phyloP scores from a whole-genome alignment of 1,140 invertebrate genomes.

The Zophobas morio region DNA sequence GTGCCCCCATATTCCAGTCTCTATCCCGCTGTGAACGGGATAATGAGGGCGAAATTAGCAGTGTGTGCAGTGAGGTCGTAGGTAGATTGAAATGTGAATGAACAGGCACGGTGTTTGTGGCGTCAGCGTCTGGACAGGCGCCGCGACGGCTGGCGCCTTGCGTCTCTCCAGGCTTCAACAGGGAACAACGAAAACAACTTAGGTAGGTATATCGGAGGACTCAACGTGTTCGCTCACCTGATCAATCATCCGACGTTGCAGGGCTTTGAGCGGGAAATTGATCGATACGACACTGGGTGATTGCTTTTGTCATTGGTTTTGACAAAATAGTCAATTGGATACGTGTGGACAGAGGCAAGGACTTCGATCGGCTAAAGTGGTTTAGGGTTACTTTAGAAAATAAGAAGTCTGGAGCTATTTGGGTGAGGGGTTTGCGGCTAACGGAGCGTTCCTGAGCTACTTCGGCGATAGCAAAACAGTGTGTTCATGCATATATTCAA shows the following conservation, averaged over 20 bases:
- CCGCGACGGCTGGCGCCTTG: constrained; percentile 49
- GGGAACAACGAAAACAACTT: constrained; percentile 50
- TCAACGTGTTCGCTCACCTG: constrained; percentile 43
- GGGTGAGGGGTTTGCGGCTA: too few relatives aligned
- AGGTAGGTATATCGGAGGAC: constrained; percentile 38
- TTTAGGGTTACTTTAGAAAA: too few relatives aligned
- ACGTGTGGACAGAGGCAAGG: too few relatives aligned
- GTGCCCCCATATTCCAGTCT: too few relatives aligned
- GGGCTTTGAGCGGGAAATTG: not conserved
- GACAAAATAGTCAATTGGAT: too few relatives aligned
- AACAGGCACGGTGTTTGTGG: constrained; percentile 40
- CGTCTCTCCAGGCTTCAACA: constrained; percentile 5
- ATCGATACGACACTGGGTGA: not conserved
- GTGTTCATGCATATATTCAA: too few relatives aligned
- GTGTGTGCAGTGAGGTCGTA: not conserved
- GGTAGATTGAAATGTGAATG: constrained; percentile 10
- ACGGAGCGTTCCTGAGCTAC: too few relatives aligned
- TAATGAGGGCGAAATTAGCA: not conserved
- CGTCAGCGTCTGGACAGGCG: constrained; percentile 48
- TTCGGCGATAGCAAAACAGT: too few relatives aligned
- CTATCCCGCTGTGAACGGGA: too few relatives aligned
- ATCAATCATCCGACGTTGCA: constrained; percentile 34
- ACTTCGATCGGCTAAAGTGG: too few relatives aligned
- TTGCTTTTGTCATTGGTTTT: too few relatives aligned
- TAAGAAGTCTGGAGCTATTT: too few relatives aligned